Percentiles rank a stretch among this genome's conserved stretches.
phyloP scores from a whole-genome alignment of 37 sponge, comb jelly and placozoan genomes.

The Spongilla lacustris region DNA sequence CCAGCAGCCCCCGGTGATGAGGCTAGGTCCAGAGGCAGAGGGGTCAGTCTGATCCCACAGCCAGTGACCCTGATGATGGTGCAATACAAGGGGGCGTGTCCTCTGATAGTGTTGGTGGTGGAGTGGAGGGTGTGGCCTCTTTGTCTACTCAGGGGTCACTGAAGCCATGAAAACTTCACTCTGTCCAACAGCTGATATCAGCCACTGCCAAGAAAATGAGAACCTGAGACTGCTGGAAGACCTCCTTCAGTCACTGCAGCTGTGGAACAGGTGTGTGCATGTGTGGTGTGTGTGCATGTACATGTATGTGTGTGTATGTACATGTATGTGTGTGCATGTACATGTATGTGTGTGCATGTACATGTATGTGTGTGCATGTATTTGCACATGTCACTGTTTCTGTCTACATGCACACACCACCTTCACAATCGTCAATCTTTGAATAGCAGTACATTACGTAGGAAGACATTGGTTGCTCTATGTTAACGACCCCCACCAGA shows the following conservation, averaged over 20 bases:
- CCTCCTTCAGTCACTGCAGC: conserved; percentile 44
- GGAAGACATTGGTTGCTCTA: background rate
- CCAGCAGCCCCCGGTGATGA: too few relatives aligned
- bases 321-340: too few relatives aligned
- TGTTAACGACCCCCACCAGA: background rate
- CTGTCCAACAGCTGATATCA: background rate
- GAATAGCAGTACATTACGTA: background rate
- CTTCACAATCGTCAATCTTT: too few relatives aligned
- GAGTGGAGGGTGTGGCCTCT: background rate
- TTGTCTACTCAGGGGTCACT: background rate
- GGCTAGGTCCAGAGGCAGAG: too few relatives aligned
- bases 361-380: too few relatives aligned
- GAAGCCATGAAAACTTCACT: background rate
- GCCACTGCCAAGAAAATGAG: conserved; percentile 13
- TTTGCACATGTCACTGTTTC: too few relatives aligned
- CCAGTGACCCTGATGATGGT: background rate
- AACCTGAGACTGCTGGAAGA: conserved; percentile 63
- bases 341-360: too few relatives aligned
- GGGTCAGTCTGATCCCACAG: background rate
- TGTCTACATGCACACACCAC: too few relatives aligned
- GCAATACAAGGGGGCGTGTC: background rate
- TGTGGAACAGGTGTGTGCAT: conserved; percentile 57
- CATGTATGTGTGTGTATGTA: too few relatives aligned
- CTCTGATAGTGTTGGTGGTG: background rate
- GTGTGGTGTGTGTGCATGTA: too few relatives aligned